These are phyloP conservation scores for Clivina fossor DNA, from an alignment of 2,888 invertebrate species.

Conservation along the genomic window DNA sequence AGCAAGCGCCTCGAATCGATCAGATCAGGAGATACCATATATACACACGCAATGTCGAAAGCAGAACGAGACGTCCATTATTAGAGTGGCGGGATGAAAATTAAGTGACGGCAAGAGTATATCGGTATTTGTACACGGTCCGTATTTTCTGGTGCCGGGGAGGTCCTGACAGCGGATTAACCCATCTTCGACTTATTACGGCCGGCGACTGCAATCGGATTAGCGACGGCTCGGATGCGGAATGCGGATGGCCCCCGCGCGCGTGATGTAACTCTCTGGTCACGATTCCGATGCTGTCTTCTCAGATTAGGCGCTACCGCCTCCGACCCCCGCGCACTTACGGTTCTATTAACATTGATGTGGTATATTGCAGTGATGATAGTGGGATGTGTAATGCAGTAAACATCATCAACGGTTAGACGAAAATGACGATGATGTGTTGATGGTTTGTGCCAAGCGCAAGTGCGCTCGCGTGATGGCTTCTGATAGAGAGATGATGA, in stretches of 20 bases:
- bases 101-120: neutral
- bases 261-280: constrained; percentile 1
- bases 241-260: constrained; percentile 7
- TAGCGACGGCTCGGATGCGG: constrained; percentile 5
- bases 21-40: neutral
- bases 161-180: constrained; percentile 21
- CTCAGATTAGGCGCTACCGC: neutral
- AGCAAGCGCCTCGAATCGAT: neutral
- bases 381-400: neutral
- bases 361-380: neutral
- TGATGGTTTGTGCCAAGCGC: too few relatives aligned
- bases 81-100: neutral
- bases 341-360: neutral
- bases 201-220: constrained; percentile 28
- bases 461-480: too few relatives aligned
- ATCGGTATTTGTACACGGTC: constrained; percentile 7
- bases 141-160: constrained; percentile 4
- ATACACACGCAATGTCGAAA: too few relatives aligned
- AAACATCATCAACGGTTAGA: neutral
- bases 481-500: too few relatives aligned
- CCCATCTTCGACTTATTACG: constrained; percentile 30
- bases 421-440: constrained; percentile 7
- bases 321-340: neutral
- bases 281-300: neutral
- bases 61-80: too few relatives aligned